phyloP scores from a whole-genome alignment of 2,888 invertebrate genomes.

The Liodrosophila aerea region DNA sequence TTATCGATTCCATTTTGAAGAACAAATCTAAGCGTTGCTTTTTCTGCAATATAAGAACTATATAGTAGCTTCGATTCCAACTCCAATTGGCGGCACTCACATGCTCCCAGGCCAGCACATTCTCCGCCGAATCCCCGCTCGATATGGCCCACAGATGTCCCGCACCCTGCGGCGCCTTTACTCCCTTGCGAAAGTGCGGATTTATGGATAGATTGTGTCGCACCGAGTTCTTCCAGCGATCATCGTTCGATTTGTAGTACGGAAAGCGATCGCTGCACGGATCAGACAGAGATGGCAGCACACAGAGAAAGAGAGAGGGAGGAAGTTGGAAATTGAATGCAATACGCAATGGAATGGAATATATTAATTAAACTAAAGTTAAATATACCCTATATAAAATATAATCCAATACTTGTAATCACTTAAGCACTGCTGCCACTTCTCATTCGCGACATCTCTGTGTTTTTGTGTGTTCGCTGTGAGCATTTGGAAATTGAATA shows the following conservation, averaged over 20 bases:
- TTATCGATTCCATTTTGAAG: conserved; percentile 83
- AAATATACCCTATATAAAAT: too few species aligned
- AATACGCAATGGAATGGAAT: too few species aligned
- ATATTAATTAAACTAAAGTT: too few species aligned
- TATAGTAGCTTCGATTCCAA: neutral
- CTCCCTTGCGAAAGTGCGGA: conserved; percentile 94
- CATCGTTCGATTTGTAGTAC: conserved; percentile 94
- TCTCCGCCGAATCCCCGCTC: conserved; percentile 85
- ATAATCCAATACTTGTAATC: too few species aligned
- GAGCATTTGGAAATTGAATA: too few species aligned
- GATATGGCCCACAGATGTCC: conserved; percentile 95
- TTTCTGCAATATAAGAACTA: conserved; percentile 70
- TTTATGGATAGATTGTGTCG: conserved; percentile 95
- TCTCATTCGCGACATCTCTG: too few species aligned
- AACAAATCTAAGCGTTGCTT: conserved; percentile 84
- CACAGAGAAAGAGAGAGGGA: neutral
- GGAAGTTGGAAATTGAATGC: neutral
- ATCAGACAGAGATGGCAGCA: conserved; percentile 12
- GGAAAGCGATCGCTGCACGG: conserved; percentile 90
- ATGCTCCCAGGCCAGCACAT: conserved; percentile 84
- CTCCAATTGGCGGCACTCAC: conserved; percentile 79
- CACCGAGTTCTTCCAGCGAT: conserved; percentile 96
- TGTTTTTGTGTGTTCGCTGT: too few species aligned
- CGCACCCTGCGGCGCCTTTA: conserved; percentile 92
- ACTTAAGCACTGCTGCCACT: too few species aligned